Conservation (phyloP, 2,888 invertebrate genomes). For the Thera britannica region DNA sequence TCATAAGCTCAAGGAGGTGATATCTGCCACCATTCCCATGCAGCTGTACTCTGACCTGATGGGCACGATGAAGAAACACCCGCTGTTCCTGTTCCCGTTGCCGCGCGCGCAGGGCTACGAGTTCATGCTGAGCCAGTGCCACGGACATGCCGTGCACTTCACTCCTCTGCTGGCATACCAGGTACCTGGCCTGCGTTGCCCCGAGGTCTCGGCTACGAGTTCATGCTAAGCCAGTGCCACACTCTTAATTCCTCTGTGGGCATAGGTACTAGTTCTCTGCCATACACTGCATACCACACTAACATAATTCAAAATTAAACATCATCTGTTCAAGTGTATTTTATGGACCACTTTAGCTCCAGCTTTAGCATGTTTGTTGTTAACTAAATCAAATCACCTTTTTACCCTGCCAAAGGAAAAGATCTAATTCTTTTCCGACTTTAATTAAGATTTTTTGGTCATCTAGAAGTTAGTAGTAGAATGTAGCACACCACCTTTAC, state of each 20-base stretch:
- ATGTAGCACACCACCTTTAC: too few relatives aligned
- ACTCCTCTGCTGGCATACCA: conserved; percentile 94
- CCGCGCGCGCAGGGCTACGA: conserved; percentile 94
- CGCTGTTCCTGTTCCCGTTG: conserved; percentile 91
- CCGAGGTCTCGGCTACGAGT: conserved; percentile 93
- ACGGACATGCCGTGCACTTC: conserved; percentile 90
- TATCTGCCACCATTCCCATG: conserved; percentile 89
- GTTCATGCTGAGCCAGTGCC: conserved; percentile 92
- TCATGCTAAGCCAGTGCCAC: conserved; percentile 90
- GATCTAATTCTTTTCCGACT: too few relatives aligned
- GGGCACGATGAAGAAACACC: conserved; percentile 83
- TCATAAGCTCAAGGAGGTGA: conserved; percentile 90
- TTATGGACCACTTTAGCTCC: too few relatives aligned
- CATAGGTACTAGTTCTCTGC: conserved; percentile 85
- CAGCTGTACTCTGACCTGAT: conserved; percentile 85
- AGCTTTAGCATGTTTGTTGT: too few relatives aligned
- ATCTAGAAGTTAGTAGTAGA: too few relatives aligned
- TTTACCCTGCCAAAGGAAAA: too few relatives aligned
- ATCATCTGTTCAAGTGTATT: too few relatives aligned
- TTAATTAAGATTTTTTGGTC: too few relatives aligned
- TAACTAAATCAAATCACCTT: too few relatives aligned
- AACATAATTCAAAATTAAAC: too few relatives aligned
- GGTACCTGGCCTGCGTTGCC: conserved; percentile 87
- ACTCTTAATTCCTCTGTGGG: conserved; percentile 94
- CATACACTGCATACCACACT: too few relatives aligned